Percentiles rank a stretch among this genome's conserved stretches.
These are phyloP conservation scores for Diplosoma virens DNA, from an alignment of 23 tunicate genomes.

Conservation along the genomic window DNA sequence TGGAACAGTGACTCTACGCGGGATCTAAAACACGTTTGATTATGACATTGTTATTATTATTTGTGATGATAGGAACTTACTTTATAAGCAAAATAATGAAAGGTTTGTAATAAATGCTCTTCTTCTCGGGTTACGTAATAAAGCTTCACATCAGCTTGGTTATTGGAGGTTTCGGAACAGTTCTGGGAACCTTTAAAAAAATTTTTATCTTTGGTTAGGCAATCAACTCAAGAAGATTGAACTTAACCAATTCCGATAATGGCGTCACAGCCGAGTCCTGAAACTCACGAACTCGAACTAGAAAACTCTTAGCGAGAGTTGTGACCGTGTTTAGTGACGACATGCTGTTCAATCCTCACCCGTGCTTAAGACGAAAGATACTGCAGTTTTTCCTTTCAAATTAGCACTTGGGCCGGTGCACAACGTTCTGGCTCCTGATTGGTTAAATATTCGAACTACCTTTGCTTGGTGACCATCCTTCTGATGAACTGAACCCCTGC, in stretches of 20 bases:
- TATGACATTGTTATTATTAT: neutral
- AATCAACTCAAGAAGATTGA: too few relatives aligned
- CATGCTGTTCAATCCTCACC: constrained; percentile 46
- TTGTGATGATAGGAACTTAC: constrained; percentile 6
- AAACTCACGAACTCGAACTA: too few relatives aligned
- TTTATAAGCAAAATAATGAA: constrained; percentile 37
- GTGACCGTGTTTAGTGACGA: too few relatives aligned
- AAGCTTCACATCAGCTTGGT: constrained; percentile 35
- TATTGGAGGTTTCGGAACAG: constrained; percentile 27
- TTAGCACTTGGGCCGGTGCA: constrained; percentile 41
- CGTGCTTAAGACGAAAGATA: constrained; percentile 36
- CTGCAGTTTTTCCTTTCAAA: constrained; percentile 30
- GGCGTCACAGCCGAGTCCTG: too few relatives aligned
- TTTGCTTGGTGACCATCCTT: constrained; percentile 7
- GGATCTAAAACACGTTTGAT: constrained; percentile 17
- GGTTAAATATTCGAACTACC: constrained; percentile 32
- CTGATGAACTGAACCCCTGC: too few relatives aligned
- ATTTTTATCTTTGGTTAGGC: neutral
- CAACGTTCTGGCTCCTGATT: constrained; percentile 32
- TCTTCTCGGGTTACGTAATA: constrained; percentile 14
- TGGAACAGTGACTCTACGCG: constrained; percentile 25
- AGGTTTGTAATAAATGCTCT: constrained; percentile 4
- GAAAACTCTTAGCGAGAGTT: too few relatives aligned
- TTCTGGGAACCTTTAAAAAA: constrained; percentile 6
- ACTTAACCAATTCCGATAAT: too few relatives aligned